Percentiles rank a stretch among this genome's conserved stretches.
These are phyloP conservation scores for Cantharis flavilabris DNA, from an alignment of 2,888 invertebrate species.

Conservation along the genomic window DNA sequence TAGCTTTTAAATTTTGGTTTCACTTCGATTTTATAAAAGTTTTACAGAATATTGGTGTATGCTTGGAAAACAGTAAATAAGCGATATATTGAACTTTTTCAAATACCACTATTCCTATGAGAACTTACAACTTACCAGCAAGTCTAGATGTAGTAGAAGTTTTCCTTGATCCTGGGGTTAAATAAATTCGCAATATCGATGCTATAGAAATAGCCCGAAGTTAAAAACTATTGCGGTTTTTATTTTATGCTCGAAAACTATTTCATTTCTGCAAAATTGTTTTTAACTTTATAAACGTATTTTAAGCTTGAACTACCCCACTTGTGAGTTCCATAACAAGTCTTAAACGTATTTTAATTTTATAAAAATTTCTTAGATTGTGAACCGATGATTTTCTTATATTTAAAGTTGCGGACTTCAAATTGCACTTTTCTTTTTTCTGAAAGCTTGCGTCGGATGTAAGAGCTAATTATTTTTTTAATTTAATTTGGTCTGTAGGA, in stretches of 20 bases:
- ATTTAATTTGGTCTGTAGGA: not conserved
- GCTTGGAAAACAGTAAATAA: not conserved
- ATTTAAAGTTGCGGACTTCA: not conserved
- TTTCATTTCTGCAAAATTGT: not conserved
- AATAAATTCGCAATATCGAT: conserved; percentile 2
- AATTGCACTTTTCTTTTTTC: not conserved
- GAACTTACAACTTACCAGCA: not conserved
- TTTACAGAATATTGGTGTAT: not conserved
- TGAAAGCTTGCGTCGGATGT: not conserved
- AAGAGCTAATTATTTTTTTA: not conserved
- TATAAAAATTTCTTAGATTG: not conserved
- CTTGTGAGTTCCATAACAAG: not conserved
- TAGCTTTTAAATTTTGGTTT: not conserved
- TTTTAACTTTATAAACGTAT: not conserved
- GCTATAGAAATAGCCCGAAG: not conserved
- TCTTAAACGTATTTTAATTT: not conserved
- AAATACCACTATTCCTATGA: not conserved
- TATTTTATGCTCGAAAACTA: not conserved
- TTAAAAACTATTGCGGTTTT: conserved; percentile 1
- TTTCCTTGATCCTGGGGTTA: not conserved
- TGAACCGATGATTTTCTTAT: not conserved
- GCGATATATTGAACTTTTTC: not conserved
- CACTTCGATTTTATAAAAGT: not conserved
- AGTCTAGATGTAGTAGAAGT: not conserved
- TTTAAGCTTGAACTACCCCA: not conserved